Conservation (phyloP, 2,797 vertebrate genomes). For the Microhierax caerulescens region DNA sequence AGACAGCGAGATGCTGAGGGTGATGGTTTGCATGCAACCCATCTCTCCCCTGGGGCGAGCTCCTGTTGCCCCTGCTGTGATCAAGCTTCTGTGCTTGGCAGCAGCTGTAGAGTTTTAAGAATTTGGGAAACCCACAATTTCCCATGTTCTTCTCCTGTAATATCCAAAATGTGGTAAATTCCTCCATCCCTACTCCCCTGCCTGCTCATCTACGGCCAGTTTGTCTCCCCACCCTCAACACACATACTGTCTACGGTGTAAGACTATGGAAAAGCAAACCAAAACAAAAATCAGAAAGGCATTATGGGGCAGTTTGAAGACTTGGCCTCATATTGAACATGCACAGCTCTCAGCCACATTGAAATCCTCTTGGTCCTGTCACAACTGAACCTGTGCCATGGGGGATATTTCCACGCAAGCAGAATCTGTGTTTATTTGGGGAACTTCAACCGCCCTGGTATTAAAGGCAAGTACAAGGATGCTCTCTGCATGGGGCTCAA, state of each 20-base stretch:
- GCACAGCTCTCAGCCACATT: background rate
- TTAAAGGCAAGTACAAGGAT: background rate
- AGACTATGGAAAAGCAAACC: background rate
- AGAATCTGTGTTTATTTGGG: background rate
- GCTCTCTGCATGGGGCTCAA: background rate
- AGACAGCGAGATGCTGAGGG: background rate
- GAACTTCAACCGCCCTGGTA: background rate
- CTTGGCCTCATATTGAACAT: background rate
- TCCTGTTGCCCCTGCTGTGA: background rate
- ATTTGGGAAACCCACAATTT: background rate
- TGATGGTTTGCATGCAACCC: background rate
- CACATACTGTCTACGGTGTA: background rate
- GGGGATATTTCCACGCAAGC: background rate
- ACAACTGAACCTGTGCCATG: background rate
- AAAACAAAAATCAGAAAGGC: background rate
- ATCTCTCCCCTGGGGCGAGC: background rate
- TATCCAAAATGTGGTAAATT: background rate
- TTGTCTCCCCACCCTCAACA: background rate
- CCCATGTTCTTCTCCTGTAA: background rate
- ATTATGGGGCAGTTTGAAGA: background rate
- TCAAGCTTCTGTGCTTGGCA: background rate
- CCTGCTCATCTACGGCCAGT: background rate
- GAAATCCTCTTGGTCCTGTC: background rate
- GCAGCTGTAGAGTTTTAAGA: background rate
- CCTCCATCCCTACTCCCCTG: background rate